A percentile compares a stretch with the other conserved stretches of the same genome.
phyloP scores from a whole-genome alignment of 2,113 vertebrate species.

The Pelmatolapia mariae region DNA sequence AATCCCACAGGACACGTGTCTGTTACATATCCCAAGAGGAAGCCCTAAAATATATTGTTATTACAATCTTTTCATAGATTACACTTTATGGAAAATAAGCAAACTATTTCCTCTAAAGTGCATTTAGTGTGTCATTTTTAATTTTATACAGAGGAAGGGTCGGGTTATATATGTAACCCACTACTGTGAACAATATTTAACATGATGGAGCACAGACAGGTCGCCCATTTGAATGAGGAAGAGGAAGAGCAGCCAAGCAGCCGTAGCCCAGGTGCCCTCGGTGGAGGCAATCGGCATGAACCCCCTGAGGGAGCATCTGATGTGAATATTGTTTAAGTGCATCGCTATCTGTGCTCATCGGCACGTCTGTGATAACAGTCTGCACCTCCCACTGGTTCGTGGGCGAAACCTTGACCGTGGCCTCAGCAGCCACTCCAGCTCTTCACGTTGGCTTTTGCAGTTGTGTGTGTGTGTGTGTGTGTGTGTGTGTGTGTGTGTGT shows the following conservation, averaged over 20 bases:
- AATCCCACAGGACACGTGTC: background rate
- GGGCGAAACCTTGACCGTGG: slow-evolving; percentile 17
- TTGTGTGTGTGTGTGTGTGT: background rate
- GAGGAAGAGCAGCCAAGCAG: background rate
- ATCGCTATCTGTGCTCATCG: background rate
- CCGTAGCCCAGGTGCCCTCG: fast-evolving
- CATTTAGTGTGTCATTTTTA: background rate
- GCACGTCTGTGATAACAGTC: background rate
- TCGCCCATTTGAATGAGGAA: background rate
- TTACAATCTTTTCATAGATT: background rate
- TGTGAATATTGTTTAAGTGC: background rate
- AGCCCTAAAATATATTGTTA: background rate
- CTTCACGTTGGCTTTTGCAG: background rate
- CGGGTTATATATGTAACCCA: background rate
- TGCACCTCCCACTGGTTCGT: background rate
- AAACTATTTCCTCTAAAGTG: background rate
- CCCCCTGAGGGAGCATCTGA: background rate
- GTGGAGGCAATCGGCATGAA: background rate
- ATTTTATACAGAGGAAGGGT: background rate
- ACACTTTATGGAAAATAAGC: background rate
- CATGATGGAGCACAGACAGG: background rate
- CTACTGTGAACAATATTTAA: background rate
- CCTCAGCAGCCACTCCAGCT: background rate
- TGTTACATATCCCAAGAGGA: background rate
- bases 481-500: background rate